These are phyloP conservation scores for Drosophila mayri DNA, from an alignment of 1,140 invertebrate genomes.

Conservation along the genomic window DNA sequence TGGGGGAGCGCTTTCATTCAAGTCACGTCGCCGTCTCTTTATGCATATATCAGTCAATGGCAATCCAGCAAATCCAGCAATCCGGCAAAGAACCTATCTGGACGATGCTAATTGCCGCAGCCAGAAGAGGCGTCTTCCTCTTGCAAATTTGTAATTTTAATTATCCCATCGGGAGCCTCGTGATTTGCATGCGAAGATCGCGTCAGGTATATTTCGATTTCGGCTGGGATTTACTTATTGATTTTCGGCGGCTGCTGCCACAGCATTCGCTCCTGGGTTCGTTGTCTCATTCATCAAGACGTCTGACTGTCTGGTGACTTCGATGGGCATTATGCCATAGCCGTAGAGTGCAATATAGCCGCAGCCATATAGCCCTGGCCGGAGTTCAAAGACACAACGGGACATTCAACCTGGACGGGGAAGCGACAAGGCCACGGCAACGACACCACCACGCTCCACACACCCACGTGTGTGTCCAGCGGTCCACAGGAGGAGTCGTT, in stretches of 20 bases:
- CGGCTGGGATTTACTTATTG: conserved; percentile 54
- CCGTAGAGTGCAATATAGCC: conserved; percentile 6
- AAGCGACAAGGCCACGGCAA: conserved; percentile 74
- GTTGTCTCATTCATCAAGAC: conserved; percentile 79
- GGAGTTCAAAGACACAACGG: conserved; percentile 81
- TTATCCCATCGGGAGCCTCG: conserved; percentile 35
- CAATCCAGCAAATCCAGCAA: conserved; percentile 10
- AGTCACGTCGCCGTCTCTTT: conserved; percentile 67
- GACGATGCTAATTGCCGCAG: conserved; percentile 67
- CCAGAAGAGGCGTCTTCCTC: conserved; percentile 52
- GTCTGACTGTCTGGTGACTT: conserved; percentile 76
- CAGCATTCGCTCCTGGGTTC: conserved; percentile 48
- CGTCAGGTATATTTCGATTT: conserved; percentile 79
- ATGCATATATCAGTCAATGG: conserved; percentile 67
- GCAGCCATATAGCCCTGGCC: conserved; percentile 31
- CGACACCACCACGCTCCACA: conserved; percentile 63
- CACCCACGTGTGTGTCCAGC: conserved; percentile 65
- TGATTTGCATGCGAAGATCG: conserved; percentile 77
- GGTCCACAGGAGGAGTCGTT: conserved; percentile 54
- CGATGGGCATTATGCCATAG: conserved; percentile 74
- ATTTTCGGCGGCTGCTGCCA: conserved; percentile 53
- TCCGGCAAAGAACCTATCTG: conserved; percentile 44
- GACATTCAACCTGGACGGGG: conserved; percentile 72
- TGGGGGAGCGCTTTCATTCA: conserved; percentile 66
- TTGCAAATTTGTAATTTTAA: conserved; percentile 74